Evolutionary conservation across 2,888 invertebrate species (phyloP), one percentile per base, ranked within the genome.

Genomic region (Volucella inanis): DNA sequence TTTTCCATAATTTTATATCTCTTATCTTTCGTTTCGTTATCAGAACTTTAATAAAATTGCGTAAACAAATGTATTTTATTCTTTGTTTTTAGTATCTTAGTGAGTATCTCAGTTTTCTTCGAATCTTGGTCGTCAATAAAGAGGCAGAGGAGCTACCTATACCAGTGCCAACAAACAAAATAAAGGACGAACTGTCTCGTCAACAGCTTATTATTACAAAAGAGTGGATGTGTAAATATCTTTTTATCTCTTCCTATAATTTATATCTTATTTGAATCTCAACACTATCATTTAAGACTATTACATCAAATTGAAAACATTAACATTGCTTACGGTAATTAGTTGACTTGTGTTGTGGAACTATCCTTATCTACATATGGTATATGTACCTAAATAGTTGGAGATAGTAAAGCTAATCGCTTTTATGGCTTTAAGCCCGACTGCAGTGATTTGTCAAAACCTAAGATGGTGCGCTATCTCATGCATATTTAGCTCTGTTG

Each of bases 401-500:
- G 18, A 71, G 52, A 77, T 65, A 41, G 43, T 9, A 77, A 70
- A 61, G 38, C 22, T 72, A 78, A 78, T 72, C 11, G 39, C 22
- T 64, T 76, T 79, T 67, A 41, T 50, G 61, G 55, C 77, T 77
- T 41, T 77, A 61, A 68, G 54, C 54, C 52, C 22, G 61, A 61
- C 31, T 52, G 67, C 55, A 67, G 55, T 67, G 61, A 68, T 55
- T 64, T 15, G 77, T 49, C 55, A 55, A 70, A 78, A 62, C 39
- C 31, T 57, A 70, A 59, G 59, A 47, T 78, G 70, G 70, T 68
- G 31, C 47, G 45, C 71, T 67, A 54, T 77, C 31, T 31, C 67
- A 41, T 77, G 77, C 71, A 77, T 82, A 77, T 61, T 71, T 61
- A 31, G 54, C 76, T 50, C 6, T 83, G 83, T 79, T 83, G 83